These are phyloP conservation scores for Tokudaia muenninki DNA, from an alignment of 2,797 vertebrate genomes.

Conservation along the genomic window DNA sequence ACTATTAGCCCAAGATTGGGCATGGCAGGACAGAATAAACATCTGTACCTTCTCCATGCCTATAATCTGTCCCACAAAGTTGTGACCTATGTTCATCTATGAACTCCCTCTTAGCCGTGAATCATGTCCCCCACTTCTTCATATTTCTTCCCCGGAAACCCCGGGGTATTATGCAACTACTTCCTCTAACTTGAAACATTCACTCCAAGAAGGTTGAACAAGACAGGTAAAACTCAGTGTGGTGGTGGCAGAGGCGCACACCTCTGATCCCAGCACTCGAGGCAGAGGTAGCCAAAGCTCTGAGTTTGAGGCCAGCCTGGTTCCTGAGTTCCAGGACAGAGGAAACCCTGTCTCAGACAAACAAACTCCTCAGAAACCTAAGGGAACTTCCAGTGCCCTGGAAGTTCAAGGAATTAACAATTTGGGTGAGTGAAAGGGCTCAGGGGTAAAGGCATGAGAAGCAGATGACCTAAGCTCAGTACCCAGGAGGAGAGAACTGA, in stretches of 20 bases:
- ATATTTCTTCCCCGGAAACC: conserved; percentile 82
- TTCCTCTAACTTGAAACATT: background rate
- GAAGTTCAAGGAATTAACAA: background rate
- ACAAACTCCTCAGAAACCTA: background rate
- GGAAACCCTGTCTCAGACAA: background rate
- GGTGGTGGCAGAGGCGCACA: background rate
- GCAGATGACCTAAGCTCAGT: too few relatives aligned
- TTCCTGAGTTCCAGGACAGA: background rate
- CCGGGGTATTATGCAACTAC: background rate
- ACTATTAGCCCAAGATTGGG: background rate
- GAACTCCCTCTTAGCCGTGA: background rate
- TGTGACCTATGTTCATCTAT: background rate
- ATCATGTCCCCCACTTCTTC: background rate
- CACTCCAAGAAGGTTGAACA: background rate
- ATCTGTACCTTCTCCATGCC: background rate
- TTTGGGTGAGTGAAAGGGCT: too few relatives aligned
- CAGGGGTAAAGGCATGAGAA: background rate
- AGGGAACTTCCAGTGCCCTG: background rate
- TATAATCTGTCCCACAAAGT: background rate
- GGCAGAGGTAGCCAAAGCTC: background rate
- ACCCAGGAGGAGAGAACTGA: background rate
- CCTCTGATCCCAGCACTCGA: background rate
- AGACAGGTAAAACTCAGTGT: background rate
- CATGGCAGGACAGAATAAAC: background rate
- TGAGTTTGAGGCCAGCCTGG: background rate